phyloP scores from a whole-genome alignment of 2,888 invertebrate species.

The Eilema depressum region DNA sequence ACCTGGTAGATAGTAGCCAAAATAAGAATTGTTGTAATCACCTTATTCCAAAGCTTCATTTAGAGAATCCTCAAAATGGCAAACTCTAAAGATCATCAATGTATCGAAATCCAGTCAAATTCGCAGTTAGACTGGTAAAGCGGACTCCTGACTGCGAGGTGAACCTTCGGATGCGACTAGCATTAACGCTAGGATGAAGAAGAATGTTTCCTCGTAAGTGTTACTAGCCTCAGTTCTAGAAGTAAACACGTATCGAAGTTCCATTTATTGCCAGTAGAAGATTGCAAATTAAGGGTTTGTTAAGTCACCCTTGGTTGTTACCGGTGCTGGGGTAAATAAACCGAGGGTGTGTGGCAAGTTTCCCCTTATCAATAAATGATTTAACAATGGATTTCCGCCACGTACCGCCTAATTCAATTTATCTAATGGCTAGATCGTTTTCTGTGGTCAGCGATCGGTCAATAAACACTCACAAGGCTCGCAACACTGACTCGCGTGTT shows the following conservation, averaged over 20 bases:
- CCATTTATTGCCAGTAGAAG: not conserved
- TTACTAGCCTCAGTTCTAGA: not conserved
- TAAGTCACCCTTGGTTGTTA: not conserved
- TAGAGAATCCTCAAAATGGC: no score
- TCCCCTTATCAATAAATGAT: slow-evolving; percentile 1
- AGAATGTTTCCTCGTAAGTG: no score
- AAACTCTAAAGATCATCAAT: no score
- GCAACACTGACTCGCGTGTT: not conserved
- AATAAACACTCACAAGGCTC: not conserved
- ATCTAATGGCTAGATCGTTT: slow-evolving; percentile 1
- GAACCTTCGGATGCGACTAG: no score
- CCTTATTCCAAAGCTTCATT: no score
- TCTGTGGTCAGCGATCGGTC: slow-evolving; percentile 1
- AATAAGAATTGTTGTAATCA: no score
- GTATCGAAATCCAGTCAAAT: no score
- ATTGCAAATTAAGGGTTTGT: not conserved
- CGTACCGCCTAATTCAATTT: slow-evolving; percentile 2
- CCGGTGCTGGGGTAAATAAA: not conserved
- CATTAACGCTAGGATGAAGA: no score
- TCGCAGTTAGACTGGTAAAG: no score
- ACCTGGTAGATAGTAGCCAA: no score
- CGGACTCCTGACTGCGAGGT: no score
- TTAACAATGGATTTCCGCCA: slow-evolving; percentile 1
- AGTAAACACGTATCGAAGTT: not conserved
- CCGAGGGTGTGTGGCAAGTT: not conserved